These are phyloP conservation scores for Apis dorsata DNA, from an alignment of 1,140 invertebrate genomes.

Conservation along the genomic window DNA sequence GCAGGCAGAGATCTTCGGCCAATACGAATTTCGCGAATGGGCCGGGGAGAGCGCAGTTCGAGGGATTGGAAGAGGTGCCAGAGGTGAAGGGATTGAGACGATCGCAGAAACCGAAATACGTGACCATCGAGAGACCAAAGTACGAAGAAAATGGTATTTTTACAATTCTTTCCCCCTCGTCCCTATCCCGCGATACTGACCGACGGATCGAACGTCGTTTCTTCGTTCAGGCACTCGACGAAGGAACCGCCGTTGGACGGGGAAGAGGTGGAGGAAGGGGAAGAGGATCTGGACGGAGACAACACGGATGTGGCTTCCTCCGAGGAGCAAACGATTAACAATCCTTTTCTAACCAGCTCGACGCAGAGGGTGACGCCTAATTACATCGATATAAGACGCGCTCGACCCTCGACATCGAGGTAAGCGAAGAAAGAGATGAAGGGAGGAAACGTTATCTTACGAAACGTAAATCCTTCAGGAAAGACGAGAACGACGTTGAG, in stretches of 20 bases:
- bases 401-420: conserved; percentile 79
- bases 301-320: conserved; percentile 69
- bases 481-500: conserved; percentile 68
- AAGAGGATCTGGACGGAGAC: conserved; percentile 74
- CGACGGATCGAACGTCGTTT: neutral
- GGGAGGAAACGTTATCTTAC: neutral
- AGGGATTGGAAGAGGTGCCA: conserved; percentile 82
- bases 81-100: conserved; percentile 81
- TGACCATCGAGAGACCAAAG: conserved; percentile 80
- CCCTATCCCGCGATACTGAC: no score
- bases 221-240: conserved; percentile 43
- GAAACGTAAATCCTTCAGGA: conserved; percentile 43
- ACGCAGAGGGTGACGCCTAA: conserved; percentile 79
- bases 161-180: no score
- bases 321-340: conserved; percentile 69
- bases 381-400: conserved; percentile 85
- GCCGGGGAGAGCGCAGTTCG: conserved; percentile 85
- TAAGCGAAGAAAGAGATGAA: neutral
- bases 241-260: conserved; percentile 56
- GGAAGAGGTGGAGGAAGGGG: conserved; percentile 71
- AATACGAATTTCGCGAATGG: conserved; percentile 72
- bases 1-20: conserved; percentile 3
- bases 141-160: conserved; percentile 48
- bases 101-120: conserved; percentile 84
- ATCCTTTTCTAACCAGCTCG: conserved; percentile 68